Evolutionary conservation across 2,888 invertebrate species (phyloP).

Genomic region (Tetragnatha montana): DNA sequence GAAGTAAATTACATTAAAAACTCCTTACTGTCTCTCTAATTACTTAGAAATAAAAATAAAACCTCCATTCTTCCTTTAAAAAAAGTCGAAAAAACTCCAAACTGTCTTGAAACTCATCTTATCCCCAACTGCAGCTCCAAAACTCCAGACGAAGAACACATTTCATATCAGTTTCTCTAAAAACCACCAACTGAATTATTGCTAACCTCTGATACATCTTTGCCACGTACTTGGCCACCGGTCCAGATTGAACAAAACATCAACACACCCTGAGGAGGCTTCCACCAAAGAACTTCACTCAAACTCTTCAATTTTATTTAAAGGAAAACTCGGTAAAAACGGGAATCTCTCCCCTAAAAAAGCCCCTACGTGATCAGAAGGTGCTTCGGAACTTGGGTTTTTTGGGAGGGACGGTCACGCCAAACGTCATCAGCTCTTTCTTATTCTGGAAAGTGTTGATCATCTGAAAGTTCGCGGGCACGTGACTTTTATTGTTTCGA

Average conservation of each 20-base stretch:
- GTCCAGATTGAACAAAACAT: constrained; percentile 53
- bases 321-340: constrained; percentile 57
- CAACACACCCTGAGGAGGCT: constrained; percentile 45
- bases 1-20: too few relatives aligned
- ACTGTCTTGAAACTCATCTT: too few relatives aligned
- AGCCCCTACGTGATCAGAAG: constrained; percentile 65
- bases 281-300: constrained; percentile 59
- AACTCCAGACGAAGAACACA: constrained; percentile 25
- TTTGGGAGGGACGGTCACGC: constrained; percentile 26
- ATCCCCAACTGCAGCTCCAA: too few relatives aligned
- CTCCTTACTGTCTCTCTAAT: too few relatives aligned
- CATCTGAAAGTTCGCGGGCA: constrained; percentile 59
- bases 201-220: constrained; percentile 41
- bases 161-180: constrained; percentile 49
- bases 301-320: constrained; percentile 69
- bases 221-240: constrained; percentile 60
- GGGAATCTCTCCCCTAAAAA: constrained; percentile 39
- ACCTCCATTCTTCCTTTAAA: too few relatives aligned
- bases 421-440: constrained; percentile 53
- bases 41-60: too few relatives aligned
- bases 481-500: constrained; percentile 39
- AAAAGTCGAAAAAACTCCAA: too few relatives aligned
- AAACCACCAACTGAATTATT: constrained; percentile 42
- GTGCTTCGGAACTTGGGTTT: constrained; percentile 5
- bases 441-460: constrained; percentile 44